These are phyloP conservation scores for Drosophila chauvacae DNA, from an alignment of 1,140 invertebrate genomes.

Conservation along the genomic window DNA sequence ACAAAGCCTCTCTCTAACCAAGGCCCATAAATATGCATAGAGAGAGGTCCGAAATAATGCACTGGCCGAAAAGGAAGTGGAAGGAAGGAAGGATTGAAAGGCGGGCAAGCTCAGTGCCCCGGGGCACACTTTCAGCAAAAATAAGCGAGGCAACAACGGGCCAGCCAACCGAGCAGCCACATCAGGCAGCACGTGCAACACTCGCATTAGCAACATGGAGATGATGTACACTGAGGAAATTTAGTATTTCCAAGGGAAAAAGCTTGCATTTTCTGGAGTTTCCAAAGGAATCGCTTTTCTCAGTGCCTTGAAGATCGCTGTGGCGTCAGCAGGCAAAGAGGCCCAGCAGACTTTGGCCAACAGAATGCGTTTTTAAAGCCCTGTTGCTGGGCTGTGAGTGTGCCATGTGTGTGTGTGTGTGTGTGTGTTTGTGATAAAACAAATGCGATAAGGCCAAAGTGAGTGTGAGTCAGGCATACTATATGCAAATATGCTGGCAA, in stretches of 20 bases:
- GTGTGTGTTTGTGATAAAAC: conserved; percentile 73
- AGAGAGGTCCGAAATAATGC: conserved; percentile 51
- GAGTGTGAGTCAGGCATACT: conserved; percentile 74
- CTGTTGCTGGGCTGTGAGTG: conserved; percentile 16
- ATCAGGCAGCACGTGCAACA: conserved; percentile 71
- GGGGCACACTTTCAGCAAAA: conserved; percentile 69
- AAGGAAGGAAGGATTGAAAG: conserved; percentile 19
- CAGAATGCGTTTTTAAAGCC: conserved; percentile 74
- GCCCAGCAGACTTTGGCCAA: conserved; percentile 40
- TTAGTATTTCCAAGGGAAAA: too few relatives aligned
- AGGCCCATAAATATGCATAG: conserved; percentile 79
- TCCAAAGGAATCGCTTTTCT: neutral
- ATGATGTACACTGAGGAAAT: conserved; percentile 14
- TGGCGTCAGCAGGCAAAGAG: conserved; percentile 57
- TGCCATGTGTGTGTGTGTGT: conserved; percentile 42
- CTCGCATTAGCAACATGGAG: conserved; percentile 53
- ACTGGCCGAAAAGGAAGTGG: conserved; percentile 67
- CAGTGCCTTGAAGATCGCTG: conserved; percentile 42
- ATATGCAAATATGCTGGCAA: conserved; percentile 80
- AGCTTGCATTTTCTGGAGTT: neutral
- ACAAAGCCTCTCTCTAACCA: conserved; percentile 18
- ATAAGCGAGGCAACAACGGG: neutral
- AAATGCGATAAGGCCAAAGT: conserved; percentile 78
- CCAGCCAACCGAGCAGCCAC: conserved; percentile 43
- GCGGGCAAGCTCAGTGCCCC: conserved; percentile 67